Evolutionary conservation across 1,140 invertebrate genomes (phyloP).

Genomic region (Drosophila kurseongensis): DNA sequence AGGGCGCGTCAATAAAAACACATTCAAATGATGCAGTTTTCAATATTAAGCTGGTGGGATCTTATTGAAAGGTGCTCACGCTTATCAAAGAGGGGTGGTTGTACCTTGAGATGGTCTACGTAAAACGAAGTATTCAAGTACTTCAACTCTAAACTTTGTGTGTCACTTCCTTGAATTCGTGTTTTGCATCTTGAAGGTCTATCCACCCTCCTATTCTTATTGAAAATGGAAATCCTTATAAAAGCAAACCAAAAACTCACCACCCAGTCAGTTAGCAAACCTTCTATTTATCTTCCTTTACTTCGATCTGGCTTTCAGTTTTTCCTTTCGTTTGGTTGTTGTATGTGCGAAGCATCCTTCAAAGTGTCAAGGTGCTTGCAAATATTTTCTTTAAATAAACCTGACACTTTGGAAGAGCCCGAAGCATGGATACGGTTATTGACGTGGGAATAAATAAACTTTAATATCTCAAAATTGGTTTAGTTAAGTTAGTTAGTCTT

Average conservation of each 20-base stretch:
- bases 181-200: constrained; percentile 20
- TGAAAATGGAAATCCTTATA: constrained; percentile 57
- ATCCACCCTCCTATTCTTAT: constrained; percentile 55
- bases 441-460: constrained; percentile 6
- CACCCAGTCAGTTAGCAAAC: constrained; percentile 29
- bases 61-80: constrained; percentile 42
- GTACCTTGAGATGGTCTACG: constrained; percentile 13
- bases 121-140: constrained; percentile 24
- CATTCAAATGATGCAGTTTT: constrained; percentile 76
- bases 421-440: constrained; percentile 6
- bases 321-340: constrained; percentile 20
- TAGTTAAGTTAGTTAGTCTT: too few species aligned
- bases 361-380: constrained; percentile 58
- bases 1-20: constrained; percentile 79
- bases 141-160: constrained; percentile 45
- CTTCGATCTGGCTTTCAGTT: constrained; percentile 67
- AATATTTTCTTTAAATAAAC: constrained; percentile 61
- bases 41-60: constrained; percentile 7
- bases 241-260: constrained; percentile 48
- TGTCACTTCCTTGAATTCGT: constrained; percentile 32
- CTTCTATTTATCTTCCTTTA: constrained; percentile 60
- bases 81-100: constrained; percentile 24
- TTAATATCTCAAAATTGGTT: not conserved
- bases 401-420: constrained; percentile 29
- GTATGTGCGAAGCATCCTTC: constrained; percentile 54